Conservation (phyloP, 2,113 vertebrate species). For the Nanorana parkeri region DNA sequence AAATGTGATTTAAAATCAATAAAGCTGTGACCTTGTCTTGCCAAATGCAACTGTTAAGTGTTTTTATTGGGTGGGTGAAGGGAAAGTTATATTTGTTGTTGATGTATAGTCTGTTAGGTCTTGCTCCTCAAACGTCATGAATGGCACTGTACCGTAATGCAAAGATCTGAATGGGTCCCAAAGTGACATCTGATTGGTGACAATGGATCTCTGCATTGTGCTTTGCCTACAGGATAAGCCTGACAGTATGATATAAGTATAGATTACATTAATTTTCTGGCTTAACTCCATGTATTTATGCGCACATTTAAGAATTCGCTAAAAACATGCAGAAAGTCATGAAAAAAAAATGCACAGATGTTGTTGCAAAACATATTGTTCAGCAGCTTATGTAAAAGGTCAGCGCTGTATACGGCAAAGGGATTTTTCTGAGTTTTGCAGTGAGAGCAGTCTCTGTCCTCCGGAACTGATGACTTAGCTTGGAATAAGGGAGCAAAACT, state of each 20-base stretch:
- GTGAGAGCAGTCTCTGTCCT: constrained; percentile 51
- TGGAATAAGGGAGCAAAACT: constrained; percentile 50
- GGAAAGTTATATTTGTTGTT: too few species aligned
- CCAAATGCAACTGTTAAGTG: too few species aligned
- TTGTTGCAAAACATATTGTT: constrained; percentile 38
- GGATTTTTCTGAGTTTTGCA: constrained; percentile 53
- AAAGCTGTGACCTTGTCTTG: too few species aligned
- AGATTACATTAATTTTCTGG: neutral
- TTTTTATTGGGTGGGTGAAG: too few species aligned
- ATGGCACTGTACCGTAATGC: too few species aligned
- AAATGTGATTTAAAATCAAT: too few species aligned
- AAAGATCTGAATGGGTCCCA: too few species aligned
- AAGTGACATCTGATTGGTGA: too few species aligned
- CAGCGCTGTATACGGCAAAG: constrained; percentile 33
- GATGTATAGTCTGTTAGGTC: too few species aligned
- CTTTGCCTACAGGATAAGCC: too few species aligned
- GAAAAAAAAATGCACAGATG: constrained; percentile 8
- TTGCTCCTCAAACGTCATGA: too few species aligned
- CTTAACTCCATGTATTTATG: neutral
- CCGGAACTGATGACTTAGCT: constrained; percentile 53
- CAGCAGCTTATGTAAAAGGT: constrained; percentile 53
- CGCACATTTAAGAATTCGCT: neutral
- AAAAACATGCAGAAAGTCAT: neutral
- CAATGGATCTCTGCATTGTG: too few species aligned
- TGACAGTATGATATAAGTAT: neutral